Evolutionary conservation across 2,797 vertebrate genomes (phyloP).

Genomic region (Sebastes oblongus): DNA sequence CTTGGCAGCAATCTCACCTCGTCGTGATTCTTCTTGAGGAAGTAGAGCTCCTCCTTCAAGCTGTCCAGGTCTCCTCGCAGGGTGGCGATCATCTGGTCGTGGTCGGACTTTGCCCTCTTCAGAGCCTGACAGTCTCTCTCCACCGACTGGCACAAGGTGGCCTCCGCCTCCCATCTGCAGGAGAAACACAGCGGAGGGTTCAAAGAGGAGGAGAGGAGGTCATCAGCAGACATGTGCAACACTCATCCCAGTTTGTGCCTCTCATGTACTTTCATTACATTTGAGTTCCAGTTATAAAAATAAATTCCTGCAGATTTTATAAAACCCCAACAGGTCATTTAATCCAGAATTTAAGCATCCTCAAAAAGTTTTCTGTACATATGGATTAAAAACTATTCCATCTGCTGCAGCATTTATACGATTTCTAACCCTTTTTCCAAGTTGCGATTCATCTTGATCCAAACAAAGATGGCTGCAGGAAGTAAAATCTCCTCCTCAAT

Average conservation of each 20-base stretch:
- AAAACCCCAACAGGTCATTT: background rate
- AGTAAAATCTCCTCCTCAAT: background rate
- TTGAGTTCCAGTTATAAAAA: background rate
- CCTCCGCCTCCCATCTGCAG: conserved; percentile 83
- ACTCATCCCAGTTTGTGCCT: background rate
- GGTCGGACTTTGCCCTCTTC: conserved; percentile 83
- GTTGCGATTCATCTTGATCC: background rate
- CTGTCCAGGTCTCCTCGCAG: conserved; percentile 84
- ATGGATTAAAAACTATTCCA: background rate
- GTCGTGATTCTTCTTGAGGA: conserved; percentile 85
- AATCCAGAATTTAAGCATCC: background rate
- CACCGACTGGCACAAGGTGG: conserved; percentile 81
- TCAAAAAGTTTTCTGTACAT: background rate
- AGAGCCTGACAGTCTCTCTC: conserved; percentile 84
- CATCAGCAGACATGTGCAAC: background rate
- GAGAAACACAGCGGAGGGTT: background rate
- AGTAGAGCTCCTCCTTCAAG: conserved; percentile 85
- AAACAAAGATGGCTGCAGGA: background rate
- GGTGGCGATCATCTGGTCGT: conserved; percentile 79
- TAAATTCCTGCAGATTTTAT: background rate
- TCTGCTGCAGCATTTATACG: background rate
- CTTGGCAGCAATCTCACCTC: conserved; percentile 72
- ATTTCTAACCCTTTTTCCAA: background rate
- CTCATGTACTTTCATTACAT: background rate
- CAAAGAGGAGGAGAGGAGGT: background rate